A percentile compares a stretch with the other conserved stretches of the same genome.
These are phyloP conservation scores for Eupeodes latifasciatus DNA, from an alignment of 2,888 invertebrate species.

Conservation along the genomic window DNA sequence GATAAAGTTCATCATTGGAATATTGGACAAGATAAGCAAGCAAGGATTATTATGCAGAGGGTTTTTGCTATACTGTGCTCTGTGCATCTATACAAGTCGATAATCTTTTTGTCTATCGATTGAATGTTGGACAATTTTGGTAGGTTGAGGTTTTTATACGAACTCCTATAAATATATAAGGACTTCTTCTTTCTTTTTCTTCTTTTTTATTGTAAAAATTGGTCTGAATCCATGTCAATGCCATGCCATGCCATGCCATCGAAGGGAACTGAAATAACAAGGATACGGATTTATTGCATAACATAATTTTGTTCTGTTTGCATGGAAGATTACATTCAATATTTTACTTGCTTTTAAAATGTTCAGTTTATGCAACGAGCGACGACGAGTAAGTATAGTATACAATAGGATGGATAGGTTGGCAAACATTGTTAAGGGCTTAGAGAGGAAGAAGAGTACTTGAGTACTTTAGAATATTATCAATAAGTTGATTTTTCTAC, in stretches of 20 bases:
- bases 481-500: no score
- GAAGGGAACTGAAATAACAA: constrained; percentile 19
- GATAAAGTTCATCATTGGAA: constrained; percentile 69
- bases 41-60: constrained; percentile 52
- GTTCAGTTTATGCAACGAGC: no score
- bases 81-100: neutral
- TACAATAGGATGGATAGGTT: no score
- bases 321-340: constrained; percentile 29
- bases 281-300: constrained; percentile 35
- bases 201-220: constrained; percentile 13
- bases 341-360: neutral
- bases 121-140: constrained; percentile 34
- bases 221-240: constrained; percentile 47
- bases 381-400: no score
- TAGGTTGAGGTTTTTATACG: constrained; percentile 20
- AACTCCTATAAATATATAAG: neutral
- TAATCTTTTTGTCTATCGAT: constrained; percentile 72
- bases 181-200: constrained; percentile 24
- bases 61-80: neutral
- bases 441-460: no score
- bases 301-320: constrained; percentile 18
- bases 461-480: no score
- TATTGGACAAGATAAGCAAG: constrained; percentile 59
- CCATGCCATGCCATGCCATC: neutral
- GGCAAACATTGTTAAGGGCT: no score